phyloP scores from a whole-genome alignment of 2,888 invertebrate species.

The Timandra comae region DNA sequence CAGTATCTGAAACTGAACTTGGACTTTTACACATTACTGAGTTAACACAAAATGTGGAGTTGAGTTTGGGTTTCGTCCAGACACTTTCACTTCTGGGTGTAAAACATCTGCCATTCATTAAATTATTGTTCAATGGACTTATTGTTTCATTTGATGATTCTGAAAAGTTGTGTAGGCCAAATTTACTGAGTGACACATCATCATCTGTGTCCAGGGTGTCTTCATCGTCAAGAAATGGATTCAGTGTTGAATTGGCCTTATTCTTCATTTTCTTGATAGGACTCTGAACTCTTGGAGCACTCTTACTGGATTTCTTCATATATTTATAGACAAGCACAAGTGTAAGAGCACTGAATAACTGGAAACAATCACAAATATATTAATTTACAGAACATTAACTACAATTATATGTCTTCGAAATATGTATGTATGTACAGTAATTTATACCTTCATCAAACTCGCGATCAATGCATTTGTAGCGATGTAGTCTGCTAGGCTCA shows the following conservation, averaged over 20 bases:
- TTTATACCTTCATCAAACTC: constrained; percentile 56
- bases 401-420: background rate
- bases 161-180: constrained; percentile 57
- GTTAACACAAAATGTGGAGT: constrained; percentile 61
- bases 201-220: constrained; percentile 61
- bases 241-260: constrained; percentile 34
- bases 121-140: constrained; percentile 39
- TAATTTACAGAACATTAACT: background rate
- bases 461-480: constrained; percentile 38
- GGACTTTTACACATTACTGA: constrained; percentile 47
- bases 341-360: constrained; percentile 49
- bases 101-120: constrained; percentile 54
- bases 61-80: constrained; percentile 59
- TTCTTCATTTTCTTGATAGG: constrained; percentile 50
- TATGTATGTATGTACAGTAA: background rate
- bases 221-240: constrained; percentile 40
- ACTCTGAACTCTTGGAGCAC: constrained; percentile 24
- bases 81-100: constrained; percentile 49
- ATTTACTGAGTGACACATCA: constrained; percentile 65
- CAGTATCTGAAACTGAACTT: constrained; percentile 48
- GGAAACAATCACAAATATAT: constrained; percentile 29
- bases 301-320: constrained; percentile 34
- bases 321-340: constrained; percentile 49
- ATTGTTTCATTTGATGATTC: constrained; percentile 57
- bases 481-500: constrained; percentile 39